Evolutionary conservation across 2,797 vertebrate genomes (phyloP).

Genomic region (Menidia menidia): DNA sequence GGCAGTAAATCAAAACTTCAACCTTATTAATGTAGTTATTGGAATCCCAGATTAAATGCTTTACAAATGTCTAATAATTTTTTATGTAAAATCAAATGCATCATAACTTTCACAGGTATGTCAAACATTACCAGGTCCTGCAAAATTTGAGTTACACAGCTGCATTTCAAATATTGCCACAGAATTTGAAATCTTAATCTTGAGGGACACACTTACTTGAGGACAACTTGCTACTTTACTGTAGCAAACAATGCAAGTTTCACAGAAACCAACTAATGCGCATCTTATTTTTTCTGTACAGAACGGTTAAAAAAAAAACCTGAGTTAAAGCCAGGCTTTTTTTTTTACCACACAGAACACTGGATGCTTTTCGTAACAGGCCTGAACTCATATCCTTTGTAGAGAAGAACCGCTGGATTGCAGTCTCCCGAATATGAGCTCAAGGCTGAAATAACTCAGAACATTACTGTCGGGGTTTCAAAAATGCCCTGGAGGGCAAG

Average conservation of each 20-base stretch:
- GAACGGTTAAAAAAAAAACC: constrained; percentile 33
- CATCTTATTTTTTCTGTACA: constrained; percentile 71
- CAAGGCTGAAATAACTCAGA: constrained; percentile 79
- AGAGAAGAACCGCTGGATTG: constrained; percentile 22
- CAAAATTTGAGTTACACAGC: not conserved
- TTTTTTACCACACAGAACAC: constrained; percentile 48
- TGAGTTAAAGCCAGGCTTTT: constrained; percentile 57
- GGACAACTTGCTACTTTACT: constrained; percentile 74
- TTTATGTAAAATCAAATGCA: too few relatives aligned
- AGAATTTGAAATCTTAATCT: constrained; percentile 27
- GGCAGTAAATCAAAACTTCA: not conserved
- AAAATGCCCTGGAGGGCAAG: constrained; percentile 59
- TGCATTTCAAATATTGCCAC: not conserved
- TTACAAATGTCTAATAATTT: too few relatives aligned
- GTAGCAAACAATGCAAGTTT: constrained; percentile 92
- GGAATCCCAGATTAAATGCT: too few relatives aligned
- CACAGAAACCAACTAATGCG: constrained; percentile 88
- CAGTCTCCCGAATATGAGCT: constrained; percentile 44
- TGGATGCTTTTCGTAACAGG: constrained; percentile 73
- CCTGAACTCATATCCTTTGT: constrained; percentile 41
- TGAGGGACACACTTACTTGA: constrained; percentile 34
- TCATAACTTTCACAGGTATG: not conserved
- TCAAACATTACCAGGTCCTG: not conserved
- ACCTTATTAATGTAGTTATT: not conserved
- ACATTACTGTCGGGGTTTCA: constrained; percentile 83